Evolutionary conservation across 1,140 invertebrate species (phyloP).

Genomic region (Pentalonia nigronervosa): DNA sequence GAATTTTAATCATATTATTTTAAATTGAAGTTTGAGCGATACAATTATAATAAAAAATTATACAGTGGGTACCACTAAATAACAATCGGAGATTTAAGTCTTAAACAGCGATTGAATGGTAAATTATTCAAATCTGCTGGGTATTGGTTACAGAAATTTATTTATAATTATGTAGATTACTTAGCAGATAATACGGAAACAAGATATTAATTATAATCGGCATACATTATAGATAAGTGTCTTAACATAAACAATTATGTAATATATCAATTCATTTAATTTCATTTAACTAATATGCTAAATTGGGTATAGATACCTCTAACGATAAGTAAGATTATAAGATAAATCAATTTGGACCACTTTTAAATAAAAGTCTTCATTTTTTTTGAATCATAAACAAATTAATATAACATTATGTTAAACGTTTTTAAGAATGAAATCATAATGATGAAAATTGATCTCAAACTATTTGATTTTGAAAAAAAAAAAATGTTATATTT

Average conservation of each 20-base stretch:
- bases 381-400: background rate
- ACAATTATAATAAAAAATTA: conserved; percentile 16
- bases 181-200: conserved; percentile 18
- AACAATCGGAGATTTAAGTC: conserved; percentile 48
- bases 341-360: background rate
- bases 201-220: conserved; percentile 18
- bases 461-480: background rate
- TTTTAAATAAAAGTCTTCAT: background rate
- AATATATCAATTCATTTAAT: background rate
- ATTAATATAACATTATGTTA: background rate
- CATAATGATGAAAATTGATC: background rate
- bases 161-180: conserved; percentile 22
- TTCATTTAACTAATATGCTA: background rate
- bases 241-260: background rate
- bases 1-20: background rate
- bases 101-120: background rate
- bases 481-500: background rate
- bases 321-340: background rate
- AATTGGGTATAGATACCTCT: background rate
- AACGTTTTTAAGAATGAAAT: background rate
- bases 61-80: background rate
- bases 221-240: background rate
- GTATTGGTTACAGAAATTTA: conserved; percentile 14
- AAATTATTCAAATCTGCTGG: conserved; percentile 14
- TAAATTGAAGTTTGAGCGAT: background rate